A percentile compares a stretch with the other conserved stretches of the same genome.
phyloP scores from a whole-genome alignment of 2,113 vertebrate genomes.

The Nyctereutes procyonoides region DNA sequence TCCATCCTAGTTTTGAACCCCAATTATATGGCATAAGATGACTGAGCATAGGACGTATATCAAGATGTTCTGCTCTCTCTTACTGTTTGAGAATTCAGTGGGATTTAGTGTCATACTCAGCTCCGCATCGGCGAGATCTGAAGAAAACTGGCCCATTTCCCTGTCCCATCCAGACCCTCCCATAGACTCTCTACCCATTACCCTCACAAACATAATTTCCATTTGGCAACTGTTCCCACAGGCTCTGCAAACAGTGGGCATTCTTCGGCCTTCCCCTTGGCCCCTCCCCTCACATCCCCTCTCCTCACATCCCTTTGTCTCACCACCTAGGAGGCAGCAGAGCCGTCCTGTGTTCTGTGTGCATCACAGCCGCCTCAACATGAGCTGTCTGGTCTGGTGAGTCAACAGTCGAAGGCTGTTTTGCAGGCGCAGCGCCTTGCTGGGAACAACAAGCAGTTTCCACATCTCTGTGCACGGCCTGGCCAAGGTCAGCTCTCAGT shows the following conservation, averaged over 20 bases:
- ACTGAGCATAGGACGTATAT: neutral
- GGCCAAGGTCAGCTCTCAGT: neutral
- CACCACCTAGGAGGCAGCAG: neutral
- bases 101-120: neutral
- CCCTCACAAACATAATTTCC: neutral
- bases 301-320: neutral
- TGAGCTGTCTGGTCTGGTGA: neutral
- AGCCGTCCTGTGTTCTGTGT: neutral
- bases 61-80: neutral
- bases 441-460: neutral
- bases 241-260: neutral
- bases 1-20: neutral
- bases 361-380: constrained; percentile 9
- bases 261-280: neutral
- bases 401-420: neutral
- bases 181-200: neutral
- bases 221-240: neutral
- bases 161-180: neutral
- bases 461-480: rapidly evolving
- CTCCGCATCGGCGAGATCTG: neutral
- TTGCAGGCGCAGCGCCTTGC: neutral
- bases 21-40: neutral
- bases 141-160: neutral
- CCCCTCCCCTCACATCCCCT: neutral
- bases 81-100: neutral